Conservation (phyloP, 1,140 invertebrate genomes). For the Panulirus ornatus region DNA sequence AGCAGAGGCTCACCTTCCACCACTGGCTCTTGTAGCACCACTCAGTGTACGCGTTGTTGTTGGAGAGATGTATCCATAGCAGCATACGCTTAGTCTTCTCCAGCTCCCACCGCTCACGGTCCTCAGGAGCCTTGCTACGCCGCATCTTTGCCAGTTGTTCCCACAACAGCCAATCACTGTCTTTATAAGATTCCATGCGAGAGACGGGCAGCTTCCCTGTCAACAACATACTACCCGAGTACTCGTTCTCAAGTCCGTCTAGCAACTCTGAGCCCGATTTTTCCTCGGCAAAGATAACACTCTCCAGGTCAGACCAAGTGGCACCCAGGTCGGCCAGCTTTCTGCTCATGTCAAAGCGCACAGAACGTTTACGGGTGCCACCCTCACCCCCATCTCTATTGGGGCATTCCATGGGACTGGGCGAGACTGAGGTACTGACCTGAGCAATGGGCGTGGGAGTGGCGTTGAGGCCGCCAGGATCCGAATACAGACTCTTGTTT, state of each 20-base stretch:
- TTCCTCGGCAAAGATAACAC: constrained; percentile 77
- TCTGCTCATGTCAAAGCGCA: constrained; percentile 67
- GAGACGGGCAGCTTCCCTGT: constrained; percentile 51
- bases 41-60: constrained; percentile 64
- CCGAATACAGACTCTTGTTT: constrained; percentile 44
- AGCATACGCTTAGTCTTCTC: constrained; percentile 77
- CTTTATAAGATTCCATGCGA: constrained; percentile 76
- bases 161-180: constrained; percentile 76
- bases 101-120: constrained; percentile 76
- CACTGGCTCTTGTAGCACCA: constrained; percentile 72
- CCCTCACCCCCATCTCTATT: neutral
- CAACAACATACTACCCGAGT: constrained; percentile 14
- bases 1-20: constrained; percentile 75
- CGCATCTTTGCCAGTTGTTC: constrained; percentile 76
- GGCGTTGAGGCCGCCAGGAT: constrained; percentile 27
- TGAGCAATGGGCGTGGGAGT: neutral
- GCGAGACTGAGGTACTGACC: constrained; percentile 35
- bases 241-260: constrained; percentile 32
- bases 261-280: constrained; percentile 37
- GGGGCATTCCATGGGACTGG: neutral
- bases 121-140: constrained; percentile 65
- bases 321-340: constrained; percentile 60
- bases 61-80: constrained; percentile 76
- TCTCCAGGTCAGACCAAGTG: constrained; percentile 77
- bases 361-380: constrained; percentile 48